Evolutionary conservation across 2,888 invertebrate species (phyloP).

Genomic region (Bhutanitis thaidina): DNA sequence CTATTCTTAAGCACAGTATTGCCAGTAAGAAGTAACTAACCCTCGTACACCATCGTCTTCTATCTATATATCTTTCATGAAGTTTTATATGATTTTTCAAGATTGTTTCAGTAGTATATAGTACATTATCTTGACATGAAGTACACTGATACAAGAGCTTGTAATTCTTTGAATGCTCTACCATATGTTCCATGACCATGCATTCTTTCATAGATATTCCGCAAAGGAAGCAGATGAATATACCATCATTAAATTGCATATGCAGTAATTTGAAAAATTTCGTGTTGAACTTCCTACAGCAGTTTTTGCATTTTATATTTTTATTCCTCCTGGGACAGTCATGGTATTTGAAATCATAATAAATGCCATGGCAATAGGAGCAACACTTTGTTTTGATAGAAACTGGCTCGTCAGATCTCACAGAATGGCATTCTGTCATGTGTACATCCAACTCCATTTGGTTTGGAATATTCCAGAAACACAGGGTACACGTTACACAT

Average conservation of each 20-base stretch:
- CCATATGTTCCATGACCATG: not conserved
- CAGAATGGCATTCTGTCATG: not conserved
- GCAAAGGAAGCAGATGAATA: not conserved
- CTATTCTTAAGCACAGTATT: too few species aligned
- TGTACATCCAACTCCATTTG: not conserved
- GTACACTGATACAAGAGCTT: not conserved
- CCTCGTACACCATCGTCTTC: not conserved
- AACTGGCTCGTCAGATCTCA: not conserved
- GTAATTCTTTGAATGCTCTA: slow-evolving; percentile 1
- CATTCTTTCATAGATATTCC: not conserved
- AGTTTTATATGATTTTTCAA: not conserved
- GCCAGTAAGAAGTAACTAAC: not conserved
- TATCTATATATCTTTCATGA: not conserved
- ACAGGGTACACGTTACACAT: not conserved
- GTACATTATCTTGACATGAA: not conserved
- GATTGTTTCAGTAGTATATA: not conserved
- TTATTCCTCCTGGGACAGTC: not conserved
- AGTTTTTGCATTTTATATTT: not conserved
- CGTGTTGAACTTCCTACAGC: not conserved
- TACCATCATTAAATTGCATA: not conserved
- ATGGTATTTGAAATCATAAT: not conserved
- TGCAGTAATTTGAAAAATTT: not conserved
- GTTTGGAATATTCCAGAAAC: not conserved
- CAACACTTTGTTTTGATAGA: not conserved
- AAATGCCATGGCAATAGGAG: not conserved